Percentiles rank a stretch among this genome's conserved stretches.
phyloP scores from a whole-genome alignment of 2,113 vertebrate genomes.

The Alosa alosa region DNA sequence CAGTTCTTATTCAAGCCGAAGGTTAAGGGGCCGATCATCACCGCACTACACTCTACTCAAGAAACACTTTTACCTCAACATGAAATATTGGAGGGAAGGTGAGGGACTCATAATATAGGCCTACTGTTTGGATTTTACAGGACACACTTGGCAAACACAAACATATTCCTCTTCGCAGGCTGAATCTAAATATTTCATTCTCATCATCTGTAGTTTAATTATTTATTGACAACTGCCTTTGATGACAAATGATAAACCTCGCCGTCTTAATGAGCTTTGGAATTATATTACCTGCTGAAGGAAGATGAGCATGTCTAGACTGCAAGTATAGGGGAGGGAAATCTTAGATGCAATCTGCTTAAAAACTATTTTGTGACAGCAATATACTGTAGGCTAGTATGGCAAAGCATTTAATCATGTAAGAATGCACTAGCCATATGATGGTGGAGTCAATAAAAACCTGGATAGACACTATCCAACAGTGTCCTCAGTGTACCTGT shows the following conservation, averaged over 20 bases:
- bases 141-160: conserved; percentile 46
- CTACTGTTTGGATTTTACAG: conserved; percentile 52
- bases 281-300: conserved; percentile 79
- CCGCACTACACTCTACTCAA: neutral
- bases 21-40: neutral
- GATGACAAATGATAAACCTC: conserved; percentile 80
- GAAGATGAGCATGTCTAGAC: conserved; percentile 74
- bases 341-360: conserved; percentile 11
- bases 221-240: conserved; percentile 75
- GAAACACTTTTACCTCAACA: neutral
- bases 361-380: neutral
- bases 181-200: conserved; percentile 66
- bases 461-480: neutral
- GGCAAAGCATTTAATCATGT: neutral
- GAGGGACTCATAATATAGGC: neutral
- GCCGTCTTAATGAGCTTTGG: conserved; percentile 75
- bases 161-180: conserved; percentile 51
- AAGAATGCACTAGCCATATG: neutral
- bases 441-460: neutral
- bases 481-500: neutral
- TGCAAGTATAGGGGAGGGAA: conserved; percentile 56
- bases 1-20: conserved; percentile 4
- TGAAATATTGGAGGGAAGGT: neutral
- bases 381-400: neutral
- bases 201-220: conserved; percentile 73